Evolutionary conservation across 1,140 invertebrate genomes (phyloP), one percentile per base, ranked within the genome.

Genomic region (Drosophila arizonae): DNA sequence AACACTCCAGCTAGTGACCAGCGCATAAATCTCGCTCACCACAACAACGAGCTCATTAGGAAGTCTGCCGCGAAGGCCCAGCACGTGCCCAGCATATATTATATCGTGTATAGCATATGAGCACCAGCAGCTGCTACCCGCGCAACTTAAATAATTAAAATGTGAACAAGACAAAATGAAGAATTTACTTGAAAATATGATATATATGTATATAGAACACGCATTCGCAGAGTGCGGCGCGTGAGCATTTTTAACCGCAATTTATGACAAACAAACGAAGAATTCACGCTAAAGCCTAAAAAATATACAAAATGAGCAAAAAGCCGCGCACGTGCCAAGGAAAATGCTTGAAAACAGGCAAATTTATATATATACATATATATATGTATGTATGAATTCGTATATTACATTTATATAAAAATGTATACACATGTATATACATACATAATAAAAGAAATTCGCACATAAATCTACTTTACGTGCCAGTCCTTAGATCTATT

Each of bases 91-190:
- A 9, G 68, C 33, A 71, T 71, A 24, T 52, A 62, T 24, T 21
- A 63, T 33, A 50, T 28, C 21, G 21, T 24, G 21, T 24, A 24
- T 24, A 24, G 3, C 21, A 24, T 24, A 24, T 24, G 13, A 11
- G 41, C n/a, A n/a, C 15, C 43, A 15, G 2, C 43, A 9, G n/a
- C 43, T 17, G n/a, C 26, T 24, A 21, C 21, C 26, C 28, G 13
- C 21, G 50, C 45, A 50, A 55, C 60, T 70, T 71, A 56, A 70
- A 70, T 70, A 64, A 71, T 71, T 64, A 71, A 71, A 71, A 71
- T 50, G 50, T 63, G 43, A 50, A 9, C n/a, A 43, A 33, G 11
- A 15, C 41, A 39, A 51, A 50, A 54, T 43, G 39, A 13, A 33
- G 30, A 54, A 69, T 26, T 62, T 21, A 30, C 36, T n/a, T 10